Base-by-base conservation (phyloP, 1,140 invertebrate genomes). In the Lineus longissimus region DNA sequence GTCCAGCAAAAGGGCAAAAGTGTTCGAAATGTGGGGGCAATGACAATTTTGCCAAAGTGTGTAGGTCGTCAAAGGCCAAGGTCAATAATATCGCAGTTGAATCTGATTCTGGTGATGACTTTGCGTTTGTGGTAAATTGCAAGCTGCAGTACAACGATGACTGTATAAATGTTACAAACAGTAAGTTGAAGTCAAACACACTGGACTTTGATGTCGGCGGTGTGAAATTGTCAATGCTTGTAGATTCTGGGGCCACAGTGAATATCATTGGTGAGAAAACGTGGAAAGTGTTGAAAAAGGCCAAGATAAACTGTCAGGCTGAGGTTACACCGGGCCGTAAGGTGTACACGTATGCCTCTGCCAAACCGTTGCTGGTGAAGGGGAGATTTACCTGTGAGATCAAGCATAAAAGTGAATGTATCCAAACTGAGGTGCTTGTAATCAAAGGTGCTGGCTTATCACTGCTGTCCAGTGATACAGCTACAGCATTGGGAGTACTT, bases 261-360 rank as follows among this genome's bases (percentile, higher is more conserved):
- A n/a, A n/a, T n/a, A n/a, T n/a, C 23, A 59, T 66, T 27, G 61
- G 57, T 22, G 55, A 57, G 30, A 29, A 55, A 31, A 23, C 36
- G 13, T 68, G 67, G 60, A 41, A 65, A n/a, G 1, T 30, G n/a
- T 7, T 59, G 62, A 64, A 64, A 64, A 17, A 23, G n/a, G n/a
- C 29, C 6, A 66, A 59, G 33, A 40, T 61, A 13, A 19, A 54
- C 15, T n/a, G n/a, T n/a, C n/a, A n/a, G n/a, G n/a, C n/a, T n/a
- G n/a, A n/a, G 33, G 40, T 41, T 29, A 54, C 56, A 27, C 19
- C 41, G 17, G 59, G 60, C 25, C 33, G 6, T 36, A 47, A 59
- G 31, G 6, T 65, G 1, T 68, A 30, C 33, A 33, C 36, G 9
- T 65, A 68, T 55, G 64, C 59, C 31, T 33, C 33, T 31, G 2